Evolutionary conservation across 2,888 invertebrate genomes (phyloP).

Genomic region (Erebia ligea): DNA sequence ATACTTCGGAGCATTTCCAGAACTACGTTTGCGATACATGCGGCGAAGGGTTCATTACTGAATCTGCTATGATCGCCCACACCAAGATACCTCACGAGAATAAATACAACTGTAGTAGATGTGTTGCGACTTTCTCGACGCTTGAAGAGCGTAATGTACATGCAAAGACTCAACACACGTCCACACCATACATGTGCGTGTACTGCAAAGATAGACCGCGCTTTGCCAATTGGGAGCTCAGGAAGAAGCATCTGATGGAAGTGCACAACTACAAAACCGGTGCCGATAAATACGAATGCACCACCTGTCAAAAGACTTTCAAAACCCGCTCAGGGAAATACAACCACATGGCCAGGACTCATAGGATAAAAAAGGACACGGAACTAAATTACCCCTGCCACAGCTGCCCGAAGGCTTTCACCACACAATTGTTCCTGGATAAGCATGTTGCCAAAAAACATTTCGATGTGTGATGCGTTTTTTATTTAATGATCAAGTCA

Average conservation of each 20-base stretch:
- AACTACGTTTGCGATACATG: slow-evolving; percentile 78
- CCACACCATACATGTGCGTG: slow-evolving; percentile 71
- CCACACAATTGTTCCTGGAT: slow-evolving; percentile 79
- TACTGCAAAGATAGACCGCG: slow-evolving; percentile 75
- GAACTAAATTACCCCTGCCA: slow-evolving; percentile 76
- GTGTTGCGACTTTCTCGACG: slow-evolving; percentile 71
- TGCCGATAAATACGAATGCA: slow-evolving; percentile 72
- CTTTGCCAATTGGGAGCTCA: slow-evolving; percentile 73
- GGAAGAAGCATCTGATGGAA: slow-evolving; percentile 73
- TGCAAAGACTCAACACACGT: slow-evolving; percentile 73
- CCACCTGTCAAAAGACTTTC: slow-evolving; percentile 71
- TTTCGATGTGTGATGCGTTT: slow-evolving; percentile 54
- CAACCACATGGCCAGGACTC: slow-evolving; percentile 75
- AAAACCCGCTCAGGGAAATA: slow-evolving; percentile 76
- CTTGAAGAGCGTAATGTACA: slow-evolving; percentile 71
- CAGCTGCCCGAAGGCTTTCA: slow-evolving; percentile 79
- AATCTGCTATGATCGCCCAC: slow-evolving; percentile 74
- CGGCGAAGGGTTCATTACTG: slow-evolving; percentile 76
- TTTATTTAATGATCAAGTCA: background rate
- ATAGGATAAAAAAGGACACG: slow-evolving; percentile 70
- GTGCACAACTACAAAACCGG: slow-evolving; percentile 73
- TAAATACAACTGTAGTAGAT: slow-evolving; percentile 72
- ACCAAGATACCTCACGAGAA: slow-evolving; percentile 76
- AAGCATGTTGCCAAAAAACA: slow-evolving; percentile 82
- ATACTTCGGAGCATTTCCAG: slow-evolving; percentile 73